phyloP scores from a whole-genome alignment of 1,140 invertebrate genomes.

The Pissodes strobi region DNA sequence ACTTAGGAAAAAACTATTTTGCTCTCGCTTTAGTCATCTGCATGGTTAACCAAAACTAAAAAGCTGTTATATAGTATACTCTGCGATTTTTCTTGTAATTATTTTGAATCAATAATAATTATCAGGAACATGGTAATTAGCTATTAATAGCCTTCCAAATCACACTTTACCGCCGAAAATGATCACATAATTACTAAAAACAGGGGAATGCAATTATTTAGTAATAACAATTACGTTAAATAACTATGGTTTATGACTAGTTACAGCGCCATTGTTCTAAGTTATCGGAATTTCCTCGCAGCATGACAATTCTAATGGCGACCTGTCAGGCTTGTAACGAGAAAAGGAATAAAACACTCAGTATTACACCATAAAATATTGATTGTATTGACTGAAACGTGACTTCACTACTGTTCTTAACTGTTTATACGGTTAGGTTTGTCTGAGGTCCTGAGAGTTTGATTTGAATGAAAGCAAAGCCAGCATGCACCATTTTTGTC shows the following conservation, averaged over 20 bases:
- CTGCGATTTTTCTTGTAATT: too few relatives aligned
- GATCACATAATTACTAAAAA: too few relatives aligned
- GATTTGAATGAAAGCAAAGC: too few relatives aligned
- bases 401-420: constrained; percentile 27
- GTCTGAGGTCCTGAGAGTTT: not conserved
- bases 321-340: constrained; percentile 26
- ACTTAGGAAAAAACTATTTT: too few relatives aligned
- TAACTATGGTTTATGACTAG: constrained; percentile 5
- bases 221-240: constrained; percentile 8
- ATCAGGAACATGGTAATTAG: too few relatives aligned
- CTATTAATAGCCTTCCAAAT: too few relatives aligned
- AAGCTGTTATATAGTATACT: too few relatives aligned
- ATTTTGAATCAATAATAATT: too few relatives aligned
- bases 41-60: too few relatives aligned
- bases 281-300: constrained; percentile 27
- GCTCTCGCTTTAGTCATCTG: too few relatives aligned
- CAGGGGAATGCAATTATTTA: not conserved
- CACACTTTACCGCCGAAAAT: too few relatives aligned
- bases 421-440: constrained; percentile 3
- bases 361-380: constrained; percentile 33
- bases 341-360: constrained; percentile 29
- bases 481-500: too few relatives aligned
- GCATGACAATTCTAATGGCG: constrained; percentile 28
- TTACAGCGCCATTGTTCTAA: constrained; percentile 21
- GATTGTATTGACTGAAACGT: constrained; percentile 30